Conservation (phyloP, 2,888 invertebrate species). For the Dendrolimus houi region DNA sequence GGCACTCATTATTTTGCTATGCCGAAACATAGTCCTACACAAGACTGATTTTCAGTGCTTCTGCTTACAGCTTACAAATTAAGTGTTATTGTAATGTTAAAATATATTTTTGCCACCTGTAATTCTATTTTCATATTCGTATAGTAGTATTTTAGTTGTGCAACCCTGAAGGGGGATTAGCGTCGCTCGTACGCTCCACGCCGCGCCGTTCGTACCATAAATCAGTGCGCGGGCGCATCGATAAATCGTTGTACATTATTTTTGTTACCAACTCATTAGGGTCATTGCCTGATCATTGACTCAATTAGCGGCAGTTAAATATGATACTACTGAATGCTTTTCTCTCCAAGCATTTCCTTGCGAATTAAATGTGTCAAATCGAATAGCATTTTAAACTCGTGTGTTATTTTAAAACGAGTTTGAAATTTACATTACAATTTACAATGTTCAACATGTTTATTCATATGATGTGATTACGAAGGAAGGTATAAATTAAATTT, state of each 20-base stretch:
- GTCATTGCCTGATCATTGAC: conserved; percentile 73
- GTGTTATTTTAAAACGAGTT: conserved; percentile 2
- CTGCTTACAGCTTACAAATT: too few relatives aligned
- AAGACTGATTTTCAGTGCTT: too few relatives aligned
- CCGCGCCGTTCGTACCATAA: conserved; percentile 52
- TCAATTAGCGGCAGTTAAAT: conserved; percentile 39
- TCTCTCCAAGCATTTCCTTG: conserved; percentile 34
- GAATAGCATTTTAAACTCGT: conserved; percentile 28
- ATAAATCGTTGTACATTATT: conserved; percentile 72
- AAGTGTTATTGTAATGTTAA: background rate
- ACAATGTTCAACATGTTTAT: background rate
- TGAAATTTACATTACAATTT: too few relatives aligned
- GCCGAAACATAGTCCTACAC: too few relatives aligned
- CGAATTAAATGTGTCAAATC: conserved; percentile 45
- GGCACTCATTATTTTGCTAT: too few relatives aligned
- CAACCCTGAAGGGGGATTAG: conserved; percentile 65
- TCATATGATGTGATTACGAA: background rate
- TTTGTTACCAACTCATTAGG: conserved; percentile 73
- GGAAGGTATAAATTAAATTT: conserved; percentile 12
- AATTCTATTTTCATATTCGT: conserved; percentile 1
- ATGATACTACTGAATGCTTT: conserved; percentile 32
- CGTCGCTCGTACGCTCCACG: conserved; percentile 38
- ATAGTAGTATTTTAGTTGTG: conserved; percentile 13
- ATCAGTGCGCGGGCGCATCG: conserved; percentile 67
- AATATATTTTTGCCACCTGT: conserved; percentile 1